Evolutionary conservation across 1,140 invertebrate species (phyloP).

Genomic region (Drosophila carrolli): DNA sequence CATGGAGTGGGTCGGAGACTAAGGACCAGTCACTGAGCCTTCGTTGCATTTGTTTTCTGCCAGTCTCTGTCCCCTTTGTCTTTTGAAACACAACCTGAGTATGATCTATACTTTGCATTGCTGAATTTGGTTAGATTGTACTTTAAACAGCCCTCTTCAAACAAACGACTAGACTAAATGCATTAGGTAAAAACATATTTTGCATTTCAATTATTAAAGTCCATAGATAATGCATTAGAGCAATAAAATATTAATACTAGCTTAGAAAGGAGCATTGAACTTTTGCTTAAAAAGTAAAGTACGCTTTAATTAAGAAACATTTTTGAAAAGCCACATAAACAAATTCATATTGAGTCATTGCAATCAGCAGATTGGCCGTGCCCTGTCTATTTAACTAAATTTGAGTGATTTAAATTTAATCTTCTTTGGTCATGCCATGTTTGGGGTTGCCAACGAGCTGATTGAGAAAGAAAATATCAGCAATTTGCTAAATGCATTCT

Average conservation of each 20-base stretch:
- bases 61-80: background rate
- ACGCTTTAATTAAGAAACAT: constrained; percentile 45
- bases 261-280: background rate
- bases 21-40: constrained; percentile 8
- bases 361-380: constrained; percentile 19
- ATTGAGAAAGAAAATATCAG: constrained; percentile 28
- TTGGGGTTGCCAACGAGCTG: constrained; percentile 33
- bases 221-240: background rate
- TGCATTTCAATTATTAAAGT: background rate
- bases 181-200: background rate
- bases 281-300: background rate
- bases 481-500: constrained; percentile 60
- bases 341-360: constrained; percentile 14
- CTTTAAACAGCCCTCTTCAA: background rate
- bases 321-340: constrained; percentile 16
- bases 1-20: constrained; percentile 5
- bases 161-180: too few species aligned
- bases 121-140: background rate
- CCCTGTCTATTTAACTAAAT: constrained; percentile 28
- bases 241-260: background rate
- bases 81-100: constrained; percentile 5
- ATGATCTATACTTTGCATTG: background rate
- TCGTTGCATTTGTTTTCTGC: constrained; percentile 24
- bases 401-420: constrained; percentile 40
- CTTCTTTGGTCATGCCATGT: constrained; percentile 42